Evolutionary conservation across 2,113 vertebrate genomes (phyloP).

Genomic region (Lepisosteus osseus): DNA sequence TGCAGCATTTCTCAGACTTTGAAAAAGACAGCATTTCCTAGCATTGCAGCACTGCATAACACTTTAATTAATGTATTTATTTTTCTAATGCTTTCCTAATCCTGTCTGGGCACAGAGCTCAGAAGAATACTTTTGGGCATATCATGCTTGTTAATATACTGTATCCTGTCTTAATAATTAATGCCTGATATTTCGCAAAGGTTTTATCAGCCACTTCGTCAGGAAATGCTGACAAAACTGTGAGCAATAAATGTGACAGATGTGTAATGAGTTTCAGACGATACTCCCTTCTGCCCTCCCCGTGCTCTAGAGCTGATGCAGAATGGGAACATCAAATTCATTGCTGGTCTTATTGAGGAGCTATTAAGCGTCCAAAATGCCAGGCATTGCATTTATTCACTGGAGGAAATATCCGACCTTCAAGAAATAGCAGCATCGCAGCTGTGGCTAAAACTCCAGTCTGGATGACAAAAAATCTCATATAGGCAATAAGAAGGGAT

Average conservation of each 20-base stretch:
- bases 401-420: neutral
- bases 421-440: neutral
- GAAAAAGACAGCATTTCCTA: too few relatives aligned
- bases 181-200: slow-evolving; percentile 14
- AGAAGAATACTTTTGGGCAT: too few relatives aligned
- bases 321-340: neutral
- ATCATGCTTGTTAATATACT: too few relatives aligned
- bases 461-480: neutral
- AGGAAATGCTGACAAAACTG: slow-evolving; percentile 13
- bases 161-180: neutral
- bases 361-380: slow-evolving; percentile 7
- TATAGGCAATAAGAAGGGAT: neutral
- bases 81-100: too few relatives aligned
- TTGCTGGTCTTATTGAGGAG: neutral
- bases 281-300: too few relatives aligned
- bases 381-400: slow-evolving; percentile 29
- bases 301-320: slow-evolving; percentile 26
- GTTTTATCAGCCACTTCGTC: slow-evolving; percentile 23
- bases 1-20: too few relatives aligned
- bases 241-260: slow-evolving; percentile 32
- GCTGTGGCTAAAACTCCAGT: neutral
- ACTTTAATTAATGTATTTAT: too few relatives aligned
- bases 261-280: slow-evolving; percentile 28
- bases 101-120: too few relatives aligned
- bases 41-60: too few relatives aligned